Base-by-base conservation (phyloP, 2,113 vertebrate genomes). In the Lates calcarifer region DNA sequence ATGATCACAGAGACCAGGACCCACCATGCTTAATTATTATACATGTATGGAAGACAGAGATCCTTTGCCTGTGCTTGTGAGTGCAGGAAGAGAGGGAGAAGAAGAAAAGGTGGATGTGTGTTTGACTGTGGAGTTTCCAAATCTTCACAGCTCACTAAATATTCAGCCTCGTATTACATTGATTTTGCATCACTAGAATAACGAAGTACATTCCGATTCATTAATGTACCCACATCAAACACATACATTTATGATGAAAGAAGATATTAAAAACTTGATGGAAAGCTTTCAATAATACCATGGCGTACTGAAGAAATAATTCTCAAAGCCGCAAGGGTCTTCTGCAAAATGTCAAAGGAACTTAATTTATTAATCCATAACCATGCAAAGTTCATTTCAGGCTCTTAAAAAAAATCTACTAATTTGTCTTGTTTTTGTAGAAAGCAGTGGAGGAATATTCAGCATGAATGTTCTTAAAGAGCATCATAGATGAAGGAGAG, bases 151-250 rank as follows among this genome's bases (percentile, higher is more conserved):
- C 80, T 80, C 65, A 7, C 67, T 77, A 49, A 82, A 87, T 85
- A 85, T 90, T 83, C 65, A 74, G 60, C 15, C 58, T 24, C 35
- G 61, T 85, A 81, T 91, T 84, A 90, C 87, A 90, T 35, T 82
- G 85, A 89, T 86, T 92, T 89, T 89, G 76, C 89, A 89, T 91
- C 85, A 91, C 70, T 76, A 37, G 64, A 71, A 82, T 77, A 81
- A 86, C 45, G 14, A 81, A 83, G 43, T 35, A 61, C 35, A 72
- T 79, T 82, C 41, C 11, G 81, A 74, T 77, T 90, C 63, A 87
- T 84, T 81, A 79, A 55, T 33, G 81, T 69, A 11, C 51, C 75
- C 63, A 78, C 73, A 75, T 89, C 79, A 84, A 80, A 70, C 79
- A 73, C 72, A 64, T 77, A 51, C 77, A 81, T 88, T 87, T 68